phyloP scores from a whole-genome alignment of 2,888 invertebrate genomes.

The Drosophila merina region DNA sequence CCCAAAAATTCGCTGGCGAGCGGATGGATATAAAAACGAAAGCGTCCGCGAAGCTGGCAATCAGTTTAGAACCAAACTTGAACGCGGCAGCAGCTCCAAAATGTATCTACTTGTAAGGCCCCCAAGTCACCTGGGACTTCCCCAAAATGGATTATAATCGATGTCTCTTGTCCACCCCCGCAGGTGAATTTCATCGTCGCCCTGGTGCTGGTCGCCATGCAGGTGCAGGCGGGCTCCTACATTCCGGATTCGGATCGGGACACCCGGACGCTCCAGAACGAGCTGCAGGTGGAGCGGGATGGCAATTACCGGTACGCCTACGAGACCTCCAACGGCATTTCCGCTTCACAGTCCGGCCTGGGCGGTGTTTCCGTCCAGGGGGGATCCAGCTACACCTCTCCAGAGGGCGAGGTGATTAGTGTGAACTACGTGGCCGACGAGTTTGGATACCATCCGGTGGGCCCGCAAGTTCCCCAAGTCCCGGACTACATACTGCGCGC shows the following conservation, averaged over 20 bases:
- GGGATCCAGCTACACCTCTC: conserved; percentile 74
- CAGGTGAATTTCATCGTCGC: conserved; percentile 47
- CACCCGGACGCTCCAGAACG: conserved; percentile 65
- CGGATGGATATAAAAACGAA: conserved; percentile 71
- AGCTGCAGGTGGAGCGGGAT: conserved; percentile 63
- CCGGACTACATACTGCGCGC: conserved; percentile 76
- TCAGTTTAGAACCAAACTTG: conserved; percentile 61
- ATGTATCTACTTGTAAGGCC: conserved; percentile 60
- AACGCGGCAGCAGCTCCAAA: conserved; percentile 11
- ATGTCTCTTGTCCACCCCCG: conserved; percentile 6
- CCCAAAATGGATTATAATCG: conserved; percentile 33
- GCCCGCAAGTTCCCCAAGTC: conserved; percentile 78
- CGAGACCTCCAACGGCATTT: conserved; percentile 78
- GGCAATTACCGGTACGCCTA: conserved; percentile 76
- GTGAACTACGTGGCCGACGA: conserved; percentile 76
- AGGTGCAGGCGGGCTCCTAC: conserved; percentile 45
- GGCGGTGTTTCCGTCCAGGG: conserved; percentile 71
- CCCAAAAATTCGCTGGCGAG: conserved; percentile 38
- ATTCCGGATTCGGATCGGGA: conserved; percentile 69
- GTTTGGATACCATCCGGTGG: conserved; percentile 76
- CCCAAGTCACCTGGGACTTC: neutral
- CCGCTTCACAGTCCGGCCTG: conserved; percentile 64
- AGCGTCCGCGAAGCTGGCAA: conserved; percentile 60
- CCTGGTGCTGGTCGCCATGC: conserved; percentile 24
- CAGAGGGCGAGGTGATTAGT: conserved; percentile 74